phyloP scores from a whole-genome alignment of 2,113 vertebrate species.

The Istiophorus platypterus region DNA sequence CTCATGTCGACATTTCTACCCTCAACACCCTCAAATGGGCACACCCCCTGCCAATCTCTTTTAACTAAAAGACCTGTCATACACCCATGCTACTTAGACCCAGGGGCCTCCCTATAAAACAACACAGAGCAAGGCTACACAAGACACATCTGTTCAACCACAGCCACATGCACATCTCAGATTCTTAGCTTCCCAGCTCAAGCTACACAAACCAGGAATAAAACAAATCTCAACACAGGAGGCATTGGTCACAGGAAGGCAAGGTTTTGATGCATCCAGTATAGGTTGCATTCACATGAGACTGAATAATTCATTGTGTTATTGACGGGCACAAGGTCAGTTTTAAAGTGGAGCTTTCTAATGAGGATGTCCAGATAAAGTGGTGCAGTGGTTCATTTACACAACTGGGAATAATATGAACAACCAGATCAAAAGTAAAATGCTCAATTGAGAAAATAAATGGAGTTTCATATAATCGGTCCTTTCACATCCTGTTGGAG shows the following conservation, averaged over 20 bases:
- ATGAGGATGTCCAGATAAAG: conserved; percentile 8
- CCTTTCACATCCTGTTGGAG: background rate
- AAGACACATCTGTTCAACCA: conserved; percentile 48
- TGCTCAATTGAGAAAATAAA: background rate
- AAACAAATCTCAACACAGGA: conserved; percentile 46
- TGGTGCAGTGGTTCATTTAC: background rate
- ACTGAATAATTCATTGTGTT: conserved; percentile 60
- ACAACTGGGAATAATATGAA: background rate
- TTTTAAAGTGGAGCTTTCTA: conserved; percentile 24
- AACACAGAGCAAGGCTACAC: conserved; percentile 25
- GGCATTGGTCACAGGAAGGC: conserved; percentile 48
- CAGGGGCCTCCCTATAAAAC: conserved; percentile 19
- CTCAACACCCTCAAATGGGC: conserved; percentile 15
- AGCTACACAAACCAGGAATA: conserved; percentile 57
- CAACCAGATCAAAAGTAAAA: conserved; percentile 11
- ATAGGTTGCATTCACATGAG: conserved; percentile 47
- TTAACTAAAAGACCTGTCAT: conserved; percentile 35
- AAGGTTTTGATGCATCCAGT: conserved; percentile 46
- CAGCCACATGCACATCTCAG: conserved; percentile 31
- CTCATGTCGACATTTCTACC: conserved; percentile 16
- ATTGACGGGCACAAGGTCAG: conserved; percentile 38
- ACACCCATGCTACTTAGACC: conserved; percentile 6
- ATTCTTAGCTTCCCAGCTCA: conserved; percentile 38
- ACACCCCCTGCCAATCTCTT: conserved; percentile 31
- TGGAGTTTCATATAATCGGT: background rate